Base-by-base conservation (phyloP, 2,113 vertebrate species). In the Chrysochloris asiatica region DNA sequence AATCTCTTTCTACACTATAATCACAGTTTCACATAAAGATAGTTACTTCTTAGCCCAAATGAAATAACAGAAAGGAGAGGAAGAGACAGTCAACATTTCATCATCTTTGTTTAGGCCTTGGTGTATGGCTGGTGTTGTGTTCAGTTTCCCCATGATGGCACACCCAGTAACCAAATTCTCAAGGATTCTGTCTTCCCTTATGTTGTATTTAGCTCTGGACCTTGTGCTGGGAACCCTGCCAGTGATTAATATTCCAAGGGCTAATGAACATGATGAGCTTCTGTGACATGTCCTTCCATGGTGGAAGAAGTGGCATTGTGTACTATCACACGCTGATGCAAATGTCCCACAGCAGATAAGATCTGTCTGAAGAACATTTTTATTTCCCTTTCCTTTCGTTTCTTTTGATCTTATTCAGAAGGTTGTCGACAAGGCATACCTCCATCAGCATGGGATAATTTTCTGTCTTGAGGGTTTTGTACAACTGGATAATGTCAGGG, bases 381-480 rank as follows among this genome's bases (percentile, higher is more conserved):
- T 90, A 98, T 98, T 97, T 99, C 98, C 69, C 89, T 96, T 97
- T 99, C 98, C 9, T 97, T 94, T 96, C 98, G 97, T 82, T 98
- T 98, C 95, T 98, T 98, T 97, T 97, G 97, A 26, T 98, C 80
- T 97, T 92, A 91, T 99, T 98, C 98, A 99, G 98, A 95, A 99
- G 98, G 95, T 99, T 98, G n/a, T n/a, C n/a, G n/a, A n/a, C n/a
- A n/a, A n/a, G n/a, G n/a, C n/a, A n/a, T n/a, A n/a, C n/a, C n/a
- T n/a, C n/a, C n/a, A n/a, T n/a, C n/a, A n/a, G n/a, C n/a, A n/a
- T n/a, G n/a, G n/a, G n/a, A n/a, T n/a, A n/a, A n/a, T n/a, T n/a
- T n/a, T n/a, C n/a, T n/a, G n/a, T n/a, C n/a, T n/a, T n/a, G n/a
- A n/a, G n/a, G n/a, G 52, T 98, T 97, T 99, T 95, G 26, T 94